phyloP scores from a whole-genome alignment of 2,113 vertebrate species.

The Bothrops jararaca region DNA sequence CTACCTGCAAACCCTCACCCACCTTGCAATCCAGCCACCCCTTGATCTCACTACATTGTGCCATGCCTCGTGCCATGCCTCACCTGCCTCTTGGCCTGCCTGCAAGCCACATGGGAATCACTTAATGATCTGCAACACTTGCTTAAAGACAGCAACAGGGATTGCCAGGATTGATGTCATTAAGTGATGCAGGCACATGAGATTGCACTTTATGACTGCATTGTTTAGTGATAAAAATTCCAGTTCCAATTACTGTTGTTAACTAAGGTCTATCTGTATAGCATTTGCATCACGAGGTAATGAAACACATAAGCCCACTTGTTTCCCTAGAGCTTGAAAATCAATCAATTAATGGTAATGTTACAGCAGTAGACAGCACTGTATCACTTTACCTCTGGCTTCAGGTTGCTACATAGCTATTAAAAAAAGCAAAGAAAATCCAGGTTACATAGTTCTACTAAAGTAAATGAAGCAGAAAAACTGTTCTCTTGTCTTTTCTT shows the following conservation, averaged over 20 bases:
- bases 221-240: not conserved
- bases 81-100: not conserved
- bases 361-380: not conserved
- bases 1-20: not conserved
- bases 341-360: not conserved
- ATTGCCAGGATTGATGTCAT: not conserved
- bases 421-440: not conserved
- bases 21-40: not conserved
- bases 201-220: not conserved
- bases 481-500: not conserved
- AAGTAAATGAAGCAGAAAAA: not conserved
- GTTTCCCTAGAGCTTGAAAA: not conserved
- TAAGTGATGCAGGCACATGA: not conserved
- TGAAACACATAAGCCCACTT: not conserved
- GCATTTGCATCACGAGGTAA: not conserved
- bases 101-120: not conserved
- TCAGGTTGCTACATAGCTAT: no score
- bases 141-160: not conserved
- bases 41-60: not conserved
- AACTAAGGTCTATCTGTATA: not conserved
- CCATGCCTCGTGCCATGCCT: not conserved
- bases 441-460: not conserved
- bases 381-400: not conserved
- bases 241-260: not conserved
- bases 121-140: not conserved